These are phyloP conservation scores for Eonycteris spelaea DNA, from an alignment of 2,113 vertebrate genomes.

Conservation along the genomic window DNA sequence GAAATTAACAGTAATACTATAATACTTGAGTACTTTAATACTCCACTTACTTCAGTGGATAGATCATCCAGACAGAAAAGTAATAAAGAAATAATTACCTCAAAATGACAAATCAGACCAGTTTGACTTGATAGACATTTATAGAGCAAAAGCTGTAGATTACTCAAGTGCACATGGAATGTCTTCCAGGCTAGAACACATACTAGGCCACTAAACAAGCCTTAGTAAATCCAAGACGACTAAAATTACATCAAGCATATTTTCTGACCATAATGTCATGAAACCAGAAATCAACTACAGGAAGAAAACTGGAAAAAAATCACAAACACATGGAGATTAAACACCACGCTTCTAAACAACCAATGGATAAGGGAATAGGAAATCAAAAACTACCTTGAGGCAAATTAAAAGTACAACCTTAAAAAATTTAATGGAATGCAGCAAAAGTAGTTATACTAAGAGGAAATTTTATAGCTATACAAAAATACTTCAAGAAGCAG, in stretches of 20 bases:
- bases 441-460: neutral
- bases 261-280: neutral
- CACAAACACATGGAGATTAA: neutral
- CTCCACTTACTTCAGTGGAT: neutral
- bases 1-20: neutral
- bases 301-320: neutral
- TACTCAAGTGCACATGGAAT: neutral
- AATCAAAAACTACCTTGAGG: neutral
- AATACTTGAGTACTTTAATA: neutral
- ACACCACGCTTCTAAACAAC: neutral
- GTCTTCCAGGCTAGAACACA: neutral
- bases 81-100: neutral
- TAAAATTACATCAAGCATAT: neutral
- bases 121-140: neutral
- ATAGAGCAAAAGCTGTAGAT: neutral
- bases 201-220: neutral
- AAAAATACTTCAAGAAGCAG: neutral
- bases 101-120: neutral
- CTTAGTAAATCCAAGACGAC: neutral
- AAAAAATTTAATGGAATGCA: neutral
- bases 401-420: neutral
- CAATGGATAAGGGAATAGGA: neutral
- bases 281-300: neutral
- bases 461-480: neutral
- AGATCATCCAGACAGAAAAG: neutral